Evolutionary conservation across 92 coral and sea anemone genomes (phyloP).

Genomic region (Pocillopora grandis): DNA sequence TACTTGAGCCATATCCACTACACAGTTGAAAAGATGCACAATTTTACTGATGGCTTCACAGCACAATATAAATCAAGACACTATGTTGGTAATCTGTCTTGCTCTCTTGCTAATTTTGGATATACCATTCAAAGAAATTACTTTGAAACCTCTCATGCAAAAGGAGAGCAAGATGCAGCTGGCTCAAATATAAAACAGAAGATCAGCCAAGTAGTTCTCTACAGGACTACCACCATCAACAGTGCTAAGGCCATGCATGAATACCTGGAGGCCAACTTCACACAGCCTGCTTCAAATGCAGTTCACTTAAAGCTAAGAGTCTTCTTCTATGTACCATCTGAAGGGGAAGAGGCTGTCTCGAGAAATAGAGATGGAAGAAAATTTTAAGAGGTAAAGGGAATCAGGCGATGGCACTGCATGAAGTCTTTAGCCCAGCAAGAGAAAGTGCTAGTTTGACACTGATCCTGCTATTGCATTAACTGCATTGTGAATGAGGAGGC

Average conservation of each 20-base stretch:
- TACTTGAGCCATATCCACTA: slow-evolving; percentile 28
- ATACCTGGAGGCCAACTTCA: slow-evolving; percentile 34
- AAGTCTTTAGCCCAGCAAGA: slow-evolving; percentile 18
- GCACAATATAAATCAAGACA: slow-evolving; percentile 45
- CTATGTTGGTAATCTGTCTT: slow-evolving; percentile 7
- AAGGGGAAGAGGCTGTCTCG: slow-evolving; percentile 37
- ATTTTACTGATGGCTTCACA: slow-evolving; percentile 50
- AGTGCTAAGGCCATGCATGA: slow-evolving; percentile 49
- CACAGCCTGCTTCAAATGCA: slow-evolving; percentile 48
- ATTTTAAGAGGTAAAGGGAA: slow-evolving; percentile 38
- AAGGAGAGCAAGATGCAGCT: too few species aligned
- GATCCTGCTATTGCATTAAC: slow-evolving; percentile 50
- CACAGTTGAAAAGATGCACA: slow-evolving; percentile 34
- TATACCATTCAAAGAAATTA: slow-evolving; percentile 20
- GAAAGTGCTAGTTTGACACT: slow-evolving; percentile 38
- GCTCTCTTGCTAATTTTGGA: slow-evolving; percentile 28
- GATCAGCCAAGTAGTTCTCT: slow-evolving; percentile 43
- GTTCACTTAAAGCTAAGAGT: slow-evolving; percentile 27
- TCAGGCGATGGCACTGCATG: slow-evolving; percentile 50
- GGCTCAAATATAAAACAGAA: neutral
- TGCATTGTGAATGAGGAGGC: slow-evolving; percentile 50
- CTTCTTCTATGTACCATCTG: slow-evolving; percentile 48
- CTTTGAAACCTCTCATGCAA: neutral
- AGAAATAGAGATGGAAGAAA: slow-evolving; percentile 31
- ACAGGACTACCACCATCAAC: slow-evolving; percentile 47